Conservation (phyloP, 2,113 vertebrate genomes). For the Psilopogon haemacephalus region DNA sequence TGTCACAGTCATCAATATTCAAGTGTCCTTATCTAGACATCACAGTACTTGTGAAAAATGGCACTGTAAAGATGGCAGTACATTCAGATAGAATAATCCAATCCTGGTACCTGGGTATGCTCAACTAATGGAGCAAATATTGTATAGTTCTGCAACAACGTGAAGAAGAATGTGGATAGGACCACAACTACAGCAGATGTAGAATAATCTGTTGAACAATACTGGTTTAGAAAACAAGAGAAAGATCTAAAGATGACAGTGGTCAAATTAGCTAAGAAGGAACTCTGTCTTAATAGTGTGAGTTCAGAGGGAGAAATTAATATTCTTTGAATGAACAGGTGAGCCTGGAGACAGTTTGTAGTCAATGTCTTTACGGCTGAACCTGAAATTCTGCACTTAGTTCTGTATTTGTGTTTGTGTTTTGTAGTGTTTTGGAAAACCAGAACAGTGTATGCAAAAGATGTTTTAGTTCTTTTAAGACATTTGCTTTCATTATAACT, state of each 20-base stretch:
- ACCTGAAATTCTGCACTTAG: neutral
- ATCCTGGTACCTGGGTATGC: neutral
- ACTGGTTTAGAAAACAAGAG: neutral
- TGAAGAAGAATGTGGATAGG: neutral
- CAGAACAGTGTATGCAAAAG: neutral
- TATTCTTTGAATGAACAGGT: neutral
- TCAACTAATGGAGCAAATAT: neutral
- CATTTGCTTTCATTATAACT: neutral
- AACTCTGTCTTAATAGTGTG: neutral
- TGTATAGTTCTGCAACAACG: neutral
- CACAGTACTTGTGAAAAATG: neutral
- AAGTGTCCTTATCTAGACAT: neutral
- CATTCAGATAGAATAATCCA: rapidly evolving
- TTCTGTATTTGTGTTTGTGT: neutral
- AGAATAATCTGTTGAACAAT: neutral
- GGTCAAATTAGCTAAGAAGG: neutral
- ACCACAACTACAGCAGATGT: neutral
- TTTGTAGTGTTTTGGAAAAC: neutral
- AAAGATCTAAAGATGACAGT: neutral
- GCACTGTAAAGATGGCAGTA: neutral
- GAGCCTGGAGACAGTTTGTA: neutral
- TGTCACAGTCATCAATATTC: neutral
- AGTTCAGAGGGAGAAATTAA: neutral
- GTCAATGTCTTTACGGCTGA: neutral
- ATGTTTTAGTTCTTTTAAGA: neutral